Conservation (phyloP, 2,888 invertebrate genomes). For the Podotricha telesiphe region DNA sequence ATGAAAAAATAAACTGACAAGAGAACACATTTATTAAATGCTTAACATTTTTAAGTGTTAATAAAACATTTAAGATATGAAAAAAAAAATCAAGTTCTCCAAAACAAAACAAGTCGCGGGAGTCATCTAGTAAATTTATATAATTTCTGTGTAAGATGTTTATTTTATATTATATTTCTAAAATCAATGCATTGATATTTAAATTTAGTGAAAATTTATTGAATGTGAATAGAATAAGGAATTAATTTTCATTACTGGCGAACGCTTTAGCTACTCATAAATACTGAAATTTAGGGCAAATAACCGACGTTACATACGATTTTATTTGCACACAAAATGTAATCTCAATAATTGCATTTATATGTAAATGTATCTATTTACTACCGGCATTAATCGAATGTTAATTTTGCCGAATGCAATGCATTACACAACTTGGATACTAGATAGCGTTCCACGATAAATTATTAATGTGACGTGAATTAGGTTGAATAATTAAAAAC, state of each 20-base stretch:
- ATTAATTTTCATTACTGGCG: slow-evolving; percentile 20
- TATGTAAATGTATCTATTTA: slow-evolving; percentile 33
- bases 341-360: slow-evolving; percentile 32
- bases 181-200: neutral
- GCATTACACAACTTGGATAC: slow-evolving; percentile 35
- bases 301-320: slow-evolving; percentile 27
- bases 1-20: too few species aligned
- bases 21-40: too few species aligned
- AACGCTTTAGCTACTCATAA: slow-evolving; percentile 20
- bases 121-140: too few species aligned
- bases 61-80: too few species aligned
- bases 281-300: slow-evolving; percentile 31
- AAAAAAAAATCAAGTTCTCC: too few species aligned
- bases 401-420: slow-evolving; percentile 29
- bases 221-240: slow-evolving; percentile 24
- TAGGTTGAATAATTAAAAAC: neutral
- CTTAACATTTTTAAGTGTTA: too few species aligned
- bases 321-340: slow-evolving; percentile 31
- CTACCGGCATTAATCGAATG: slow-evolving; percentile 26
- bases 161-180: neutral
- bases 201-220: slow-evolving; percentile 19
- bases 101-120: too few species aligned
- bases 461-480: neutral
- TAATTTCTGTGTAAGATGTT: neutral
- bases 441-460: slow-evolving; percentile 1